phyloP scores from a whole-genome alignment of 2,888 invertebrate genomes.

The Pediacus dermestoides region DNA sequence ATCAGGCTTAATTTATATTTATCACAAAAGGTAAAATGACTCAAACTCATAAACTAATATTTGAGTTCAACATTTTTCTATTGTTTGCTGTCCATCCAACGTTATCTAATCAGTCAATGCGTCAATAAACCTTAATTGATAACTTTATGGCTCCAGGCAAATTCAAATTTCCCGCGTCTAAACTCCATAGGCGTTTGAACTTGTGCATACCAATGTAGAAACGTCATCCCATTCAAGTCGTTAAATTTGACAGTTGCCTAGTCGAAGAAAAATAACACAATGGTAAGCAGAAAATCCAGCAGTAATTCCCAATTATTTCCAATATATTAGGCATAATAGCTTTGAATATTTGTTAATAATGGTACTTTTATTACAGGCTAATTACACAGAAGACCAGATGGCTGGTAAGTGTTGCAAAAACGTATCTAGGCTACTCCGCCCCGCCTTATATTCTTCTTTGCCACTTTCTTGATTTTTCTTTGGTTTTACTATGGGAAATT shows the following conservation, averaged over 20 bases:
- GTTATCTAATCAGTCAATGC: too few relatives aligned
- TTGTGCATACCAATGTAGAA: slow-evolving; percentile 19
- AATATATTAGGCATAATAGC: too few relatives aligned
- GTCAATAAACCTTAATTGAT: too few relatives aligned
- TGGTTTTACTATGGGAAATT: slow-evolving; percentile 9
- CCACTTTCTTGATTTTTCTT: slow-evolving; percentile 28
- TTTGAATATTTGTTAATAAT: too few relatives aligned
- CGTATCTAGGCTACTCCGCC: slow-evolving; percentile 50
- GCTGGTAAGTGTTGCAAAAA: slow-evolving; percentile 69
- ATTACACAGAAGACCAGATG: slow-evolving; percentile 87
- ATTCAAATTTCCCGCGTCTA: slow-evolving; percentile 27
- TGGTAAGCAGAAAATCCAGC: slow-evolving; percentile 31
- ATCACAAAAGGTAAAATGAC: too few relatives aligned
- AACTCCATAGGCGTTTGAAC: slow-evolving; percentile 14
- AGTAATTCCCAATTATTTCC: too few relatives aligned
- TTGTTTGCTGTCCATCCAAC: too few relatives aligned
- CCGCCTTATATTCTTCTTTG: slow-evolving; percentile 40
- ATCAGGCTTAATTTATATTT: too few relatives aligned
- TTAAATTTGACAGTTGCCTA: slow-evolving; percentile 35
- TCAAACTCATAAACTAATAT: too few relatives aligned
- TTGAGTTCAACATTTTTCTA: too few relatives aligned
- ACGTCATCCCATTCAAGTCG: slow-evolving; percentile 21
- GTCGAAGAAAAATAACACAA: slow-evolving; percentile 27
- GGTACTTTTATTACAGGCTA: slow-evolving; percentile 62
- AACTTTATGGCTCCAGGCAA: too few relatives aligned